Evolutionary conservation across 1,140 invertebrate genomes (phyloP).

Genomic region (Hyles euphorbiae): DNA sequence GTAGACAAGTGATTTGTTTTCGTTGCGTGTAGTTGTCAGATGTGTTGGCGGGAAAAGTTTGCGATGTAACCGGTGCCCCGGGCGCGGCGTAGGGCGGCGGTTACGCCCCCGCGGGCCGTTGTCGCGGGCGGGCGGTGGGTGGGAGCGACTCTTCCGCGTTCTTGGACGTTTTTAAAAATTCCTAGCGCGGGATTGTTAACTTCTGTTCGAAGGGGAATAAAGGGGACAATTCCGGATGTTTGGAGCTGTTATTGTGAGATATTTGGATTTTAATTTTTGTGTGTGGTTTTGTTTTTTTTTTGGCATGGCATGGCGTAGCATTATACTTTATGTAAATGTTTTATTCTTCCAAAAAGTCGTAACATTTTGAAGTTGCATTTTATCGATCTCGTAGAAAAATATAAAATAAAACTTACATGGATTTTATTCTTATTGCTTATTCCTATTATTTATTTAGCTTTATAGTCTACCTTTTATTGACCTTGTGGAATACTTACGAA

Average conservation of each 20-base stretch:
- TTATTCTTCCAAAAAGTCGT: too few relatives aligned
- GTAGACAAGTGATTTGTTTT: background rate
- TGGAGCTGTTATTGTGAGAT: background rate
- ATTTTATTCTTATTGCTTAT: too few relatives aligned
- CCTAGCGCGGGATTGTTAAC: background rate
- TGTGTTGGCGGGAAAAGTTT: conserved; percentile 50
- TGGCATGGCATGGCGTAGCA: too few relatives aligned
- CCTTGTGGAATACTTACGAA: too few relatives aligned
- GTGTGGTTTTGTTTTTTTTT: too few relatives aligned
- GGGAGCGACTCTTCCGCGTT: conserved; percentile 44
- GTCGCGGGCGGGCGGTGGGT: conserved; percentile 66
- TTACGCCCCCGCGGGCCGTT: conserved; percentile 59
- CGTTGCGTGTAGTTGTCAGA: conserved; percentile 5
- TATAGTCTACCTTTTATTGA: too few relatives aligned
- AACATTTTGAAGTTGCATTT: too few relatives aligned
- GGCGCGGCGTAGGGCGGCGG: conserved; percentile 61
- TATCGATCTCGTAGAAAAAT: too few relatives aligned
- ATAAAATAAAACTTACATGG: too few relatives aligned
- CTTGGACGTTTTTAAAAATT: conserved; percentile 19
- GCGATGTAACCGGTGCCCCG: conserved; percentile 17
- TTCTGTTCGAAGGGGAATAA: background rate
- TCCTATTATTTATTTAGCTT: too few relatives aligned
- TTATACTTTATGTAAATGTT: too few relatives aligned
- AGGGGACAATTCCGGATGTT: background rate
- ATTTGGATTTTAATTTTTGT: background rate